Evolutionary conservation across 2,797 vertebrate genomes (phyloP), one percentile per base, ranked within the genome.

Genomic region (Sparidentex hasta): DNA sequence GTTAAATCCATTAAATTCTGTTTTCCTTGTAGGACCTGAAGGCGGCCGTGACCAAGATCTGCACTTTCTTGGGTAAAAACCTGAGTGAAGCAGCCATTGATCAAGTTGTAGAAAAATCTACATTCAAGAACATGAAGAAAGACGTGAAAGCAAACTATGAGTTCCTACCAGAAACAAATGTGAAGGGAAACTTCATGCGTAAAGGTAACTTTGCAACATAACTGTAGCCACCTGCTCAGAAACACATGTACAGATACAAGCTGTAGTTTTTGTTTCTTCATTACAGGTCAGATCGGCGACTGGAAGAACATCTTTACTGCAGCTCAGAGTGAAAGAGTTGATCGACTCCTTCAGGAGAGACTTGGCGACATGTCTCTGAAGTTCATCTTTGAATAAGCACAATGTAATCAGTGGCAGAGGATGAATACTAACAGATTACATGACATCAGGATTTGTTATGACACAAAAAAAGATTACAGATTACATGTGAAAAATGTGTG

Each of bases 321-420:
- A 59, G 57, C 57, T 59, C 57, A 59, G 57, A 59, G 57, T 12
- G 11, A 58, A 20, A 58, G 29, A 58, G 33, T 58, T 12, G 56
- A 58, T 58, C 56, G 8, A 58, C 29, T 58, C 18, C 29, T 58
- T n/a, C 8, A 58, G 33, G 56, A 58, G 56, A 58, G 13, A 27
- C 52, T 55, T 0, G 23, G 52, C 13, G 52, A 55, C 27, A 13
- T 27, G 52, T 55, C 52, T 55, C 52, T 55, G 52, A 27, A 55
- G 52, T 27, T 55, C 52, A 55, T 55, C 52, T 55, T 23, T 13
- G 52, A 55, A 27, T 55, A 55, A 55, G n/a, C 9, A 11, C 7
- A 52, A 16, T 6, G 16, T 16, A 13, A 3, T 3, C 43, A 44
- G 12, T 44, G 5, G 13, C 43, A 13, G 11, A 44, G 43, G 12